phyloP scores from a whole-genome alignment of 2,113 vertebrate genomes.

The Hippocampus abdominalis region DNA sequence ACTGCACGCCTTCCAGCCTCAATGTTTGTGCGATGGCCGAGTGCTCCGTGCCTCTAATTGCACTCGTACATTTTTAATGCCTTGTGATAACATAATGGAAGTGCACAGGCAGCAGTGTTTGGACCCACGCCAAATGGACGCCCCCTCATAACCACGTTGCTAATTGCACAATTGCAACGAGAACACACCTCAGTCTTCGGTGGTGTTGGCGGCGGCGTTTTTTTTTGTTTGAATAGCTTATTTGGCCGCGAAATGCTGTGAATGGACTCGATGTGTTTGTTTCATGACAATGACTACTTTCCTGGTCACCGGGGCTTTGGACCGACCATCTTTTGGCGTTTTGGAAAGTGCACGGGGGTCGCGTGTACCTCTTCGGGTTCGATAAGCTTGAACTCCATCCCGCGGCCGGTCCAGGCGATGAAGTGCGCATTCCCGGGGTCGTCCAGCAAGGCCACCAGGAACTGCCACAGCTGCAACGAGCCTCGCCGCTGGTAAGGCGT shows the following conservation, averaged over 20 bases:
- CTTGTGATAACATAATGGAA: constrained; percentile 72
- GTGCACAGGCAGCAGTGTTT: constrained; percentile 16
- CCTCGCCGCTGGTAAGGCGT: constrained; percentile 92
- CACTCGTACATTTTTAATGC: constrained; percentile 74
- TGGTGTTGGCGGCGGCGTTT: background rate
- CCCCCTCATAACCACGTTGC: background rate
- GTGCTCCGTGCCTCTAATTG: constrained; percentile 67
- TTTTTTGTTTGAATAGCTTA: background rate
- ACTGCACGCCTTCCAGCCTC: background rate
- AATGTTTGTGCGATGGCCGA: background rate
- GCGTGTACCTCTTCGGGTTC: constrained; percentile 90
- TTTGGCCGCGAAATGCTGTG: background rate
- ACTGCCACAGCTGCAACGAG: constrained; percentile 97
- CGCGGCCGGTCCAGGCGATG: constrained; percentile 97
- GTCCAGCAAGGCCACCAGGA: constrained; percentile 91
- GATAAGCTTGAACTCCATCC: constrained; percentile 99
- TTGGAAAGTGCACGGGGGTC: no score
- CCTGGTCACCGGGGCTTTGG: background rate
- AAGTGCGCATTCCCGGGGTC: constrained; percentile 90
- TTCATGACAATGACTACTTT: background rate
- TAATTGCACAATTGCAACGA: background rate
- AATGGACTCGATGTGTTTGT: background rate
- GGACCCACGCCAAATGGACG: constrained; percentile 13
- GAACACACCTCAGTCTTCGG: background rate
- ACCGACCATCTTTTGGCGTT: no score